Evolutionary conservation across 2,888 invertebrate genomes (phyloP).

Genomic region (Cantharis rustica): DNA sequence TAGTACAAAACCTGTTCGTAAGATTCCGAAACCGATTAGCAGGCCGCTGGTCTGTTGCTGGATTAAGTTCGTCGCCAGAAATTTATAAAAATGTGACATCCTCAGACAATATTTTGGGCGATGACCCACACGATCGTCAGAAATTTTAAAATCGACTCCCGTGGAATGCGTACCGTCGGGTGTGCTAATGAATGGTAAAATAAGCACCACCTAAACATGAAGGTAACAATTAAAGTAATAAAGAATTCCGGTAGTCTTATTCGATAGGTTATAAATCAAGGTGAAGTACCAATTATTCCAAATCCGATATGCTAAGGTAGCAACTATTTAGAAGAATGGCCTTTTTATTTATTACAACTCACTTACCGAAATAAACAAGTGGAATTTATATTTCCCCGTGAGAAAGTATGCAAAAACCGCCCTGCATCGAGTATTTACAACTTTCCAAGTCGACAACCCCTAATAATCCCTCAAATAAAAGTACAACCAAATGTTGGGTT

Average conservation of each 20-base stretch:
- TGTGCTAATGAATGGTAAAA: constrained; percentile 20
- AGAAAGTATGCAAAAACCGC: neutral
- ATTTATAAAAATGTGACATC: neutral
- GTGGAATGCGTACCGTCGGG: neutral
- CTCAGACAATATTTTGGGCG: neutral
- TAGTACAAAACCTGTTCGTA: neutral
- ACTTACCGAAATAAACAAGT: neutral
- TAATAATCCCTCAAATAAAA: neutral
- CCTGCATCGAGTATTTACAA: neutral
- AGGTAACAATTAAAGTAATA: constrained; percentile 20
- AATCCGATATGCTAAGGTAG: neutral
- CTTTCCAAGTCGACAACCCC: neutral
- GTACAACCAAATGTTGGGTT: neutral
- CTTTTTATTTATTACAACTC: neutral
- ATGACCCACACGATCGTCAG: neutral
- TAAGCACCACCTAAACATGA: constrained; percentile 23
- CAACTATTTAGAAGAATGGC: constrained; percentile 8
- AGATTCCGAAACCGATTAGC: neutral
- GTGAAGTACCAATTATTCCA: constrained; percentile 36
- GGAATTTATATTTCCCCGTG: neutral
- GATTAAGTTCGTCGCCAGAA: neutral
- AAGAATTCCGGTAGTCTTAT: constrained; percentile 38
- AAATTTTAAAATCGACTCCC: neutral
- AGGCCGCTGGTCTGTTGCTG: too few species aligned
- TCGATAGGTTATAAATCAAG: constrained; percentile 36